These are phyloP conservation scores for Himalopsyche kuldschensis DNA, from an alignment of 2,888 invertebrate genomes.

Conservation along the genomic window DNA sequence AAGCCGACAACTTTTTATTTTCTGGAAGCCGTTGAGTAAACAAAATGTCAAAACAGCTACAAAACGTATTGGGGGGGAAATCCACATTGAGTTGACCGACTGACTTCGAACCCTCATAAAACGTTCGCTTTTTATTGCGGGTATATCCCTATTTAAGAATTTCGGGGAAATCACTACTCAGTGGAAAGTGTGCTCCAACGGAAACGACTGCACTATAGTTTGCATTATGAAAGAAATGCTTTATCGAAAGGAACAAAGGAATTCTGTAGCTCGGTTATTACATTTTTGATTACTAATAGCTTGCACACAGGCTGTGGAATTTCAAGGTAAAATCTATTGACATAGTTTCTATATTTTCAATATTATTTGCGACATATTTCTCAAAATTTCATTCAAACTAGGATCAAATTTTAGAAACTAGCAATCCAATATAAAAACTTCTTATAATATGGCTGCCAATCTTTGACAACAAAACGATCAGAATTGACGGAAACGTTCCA, in stretches of 20 bases:
- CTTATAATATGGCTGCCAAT: no score
- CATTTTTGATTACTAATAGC: neutral
- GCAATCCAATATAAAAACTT: no score
- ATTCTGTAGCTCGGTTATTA: neutral
- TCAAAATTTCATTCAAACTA: no score
- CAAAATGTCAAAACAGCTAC: neutral
- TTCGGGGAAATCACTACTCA: neutral
- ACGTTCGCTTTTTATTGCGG: neutral
- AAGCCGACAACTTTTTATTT: neutral
- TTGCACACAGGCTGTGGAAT: no score
- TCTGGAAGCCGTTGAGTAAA: neutral
- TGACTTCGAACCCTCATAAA: neutral
- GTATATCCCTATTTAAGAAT: neutral
- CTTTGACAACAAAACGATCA: no score
- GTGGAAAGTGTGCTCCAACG: neutral
- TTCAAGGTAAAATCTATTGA: no score
- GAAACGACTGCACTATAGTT: neutral
- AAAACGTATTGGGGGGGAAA: neutral
- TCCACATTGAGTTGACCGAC: neutral
- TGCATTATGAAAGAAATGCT: neutral
- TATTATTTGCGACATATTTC: no score
- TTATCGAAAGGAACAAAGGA: neutral
- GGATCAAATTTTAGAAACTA: no score
- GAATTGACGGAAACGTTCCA: no score
- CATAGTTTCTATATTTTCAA: no score